Conservation (phyloP, 2,113 vertebrate species). For the Hippocampus barbouri region DNA sequence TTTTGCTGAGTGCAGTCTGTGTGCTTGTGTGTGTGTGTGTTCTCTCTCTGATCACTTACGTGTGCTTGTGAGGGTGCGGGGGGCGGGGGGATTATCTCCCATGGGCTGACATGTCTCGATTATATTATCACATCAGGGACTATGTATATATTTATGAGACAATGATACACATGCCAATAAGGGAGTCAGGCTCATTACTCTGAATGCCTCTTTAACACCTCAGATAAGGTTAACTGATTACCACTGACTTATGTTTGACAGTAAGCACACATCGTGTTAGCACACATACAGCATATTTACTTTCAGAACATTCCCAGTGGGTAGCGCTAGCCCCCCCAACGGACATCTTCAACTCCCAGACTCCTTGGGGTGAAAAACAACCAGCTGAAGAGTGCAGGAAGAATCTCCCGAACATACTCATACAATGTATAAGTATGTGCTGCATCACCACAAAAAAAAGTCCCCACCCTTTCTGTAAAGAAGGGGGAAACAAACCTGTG, state of each 20-base stretch:
- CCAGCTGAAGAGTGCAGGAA: conserved; percentile 12
- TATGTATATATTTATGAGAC: conserved; percentile 16
- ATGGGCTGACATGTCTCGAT: conserved; percentile 18
- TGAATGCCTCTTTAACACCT: conserved; percentile 16
- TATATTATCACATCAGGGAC: conserved; percentile 4
- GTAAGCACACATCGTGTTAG: conserved; percentile 46
- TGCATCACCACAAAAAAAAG: not conserved
- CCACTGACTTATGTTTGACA: conserved; percentile 20
- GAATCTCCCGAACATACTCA: conserved; percentile 2
- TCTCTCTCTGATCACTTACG: conserved; percentile 3
- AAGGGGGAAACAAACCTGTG: not conserved
- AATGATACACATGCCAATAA: conserved; percentile 26
- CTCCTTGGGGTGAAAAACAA: conserved; percentile 46
- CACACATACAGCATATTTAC: conserved; percentile 9
- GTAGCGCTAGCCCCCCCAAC: conserved; percentile 14
- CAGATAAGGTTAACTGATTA: conserved; percentile 33
- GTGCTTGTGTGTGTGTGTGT: conserved; percentile 14
- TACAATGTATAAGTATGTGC: not conserved
- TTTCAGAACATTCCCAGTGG: conserved; percentile 14
- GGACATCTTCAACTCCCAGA: conserved; percentile 24
- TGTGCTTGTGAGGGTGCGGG: conserved; percentile 5
- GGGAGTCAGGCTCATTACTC: conserved; percentile 35
- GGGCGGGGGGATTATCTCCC: not conserved
- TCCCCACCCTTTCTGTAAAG: conserved; percentile 15
- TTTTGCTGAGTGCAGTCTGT: conserved; percentile 58